Evolutionary conservation across 2,113 vertebrate species (phyloP).

Genomic region (Vulpes ferrilata): DNA sequence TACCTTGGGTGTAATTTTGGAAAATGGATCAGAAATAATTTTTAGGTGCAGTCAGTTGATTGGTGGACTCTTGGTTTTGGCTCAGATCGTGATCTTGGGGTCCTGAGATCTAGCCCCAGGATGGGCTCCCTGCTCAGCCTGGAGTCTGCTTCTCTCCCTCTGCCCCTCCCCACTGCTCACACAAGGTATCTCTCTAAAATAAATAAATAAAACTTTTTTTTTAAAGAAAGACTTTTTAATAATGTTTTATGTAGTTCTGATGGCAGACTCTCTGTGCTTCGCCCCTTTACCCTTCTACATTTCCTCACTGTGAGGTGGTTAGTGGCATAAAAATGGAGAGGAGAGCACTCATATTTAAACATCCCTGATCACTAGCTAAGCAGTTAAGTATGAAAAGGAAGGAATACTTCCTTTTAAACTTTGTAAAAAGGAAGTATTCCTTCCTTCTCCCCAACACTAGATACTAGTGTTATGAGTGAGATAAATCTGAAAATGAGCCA

Average conservation of each 20-base stretch:
- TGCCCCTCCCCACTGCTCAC: background rate
- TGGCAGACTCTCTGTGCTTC: background rate
- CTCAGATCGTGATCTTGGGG: background rate
- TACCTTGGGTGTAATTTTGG: background rate
- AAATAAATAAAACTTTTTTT: no score
- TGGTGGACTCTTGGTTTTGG: background rate
- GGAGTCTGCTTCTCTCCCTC: background rate
- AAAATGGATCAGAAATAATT: background rate
- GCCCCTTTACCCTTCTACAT: background rate
- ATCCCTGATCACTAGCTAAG: background rate
- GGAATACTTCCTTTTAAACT: background rate
- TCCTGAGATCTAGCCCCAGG: background rate
- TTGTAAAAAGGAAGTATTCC: background rate
- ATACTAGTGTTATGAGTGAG: background rate
- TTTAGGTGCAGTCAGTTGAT: background rate
- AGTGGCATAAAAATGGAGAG: background rate
- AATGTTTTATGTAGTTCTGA: background rate
- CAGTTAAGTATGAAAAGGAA: background rate
- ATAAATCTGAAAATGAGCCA: slow-evolving; percentile 17
- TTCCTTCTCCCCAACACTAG: background rate
- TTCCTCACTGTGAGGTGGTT: background rate
- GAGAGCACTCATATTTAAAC: background rate
- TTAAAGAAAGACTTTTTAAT: background rate
- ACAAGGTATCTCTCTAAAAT: background rate
- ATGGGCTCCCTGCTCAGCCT: background rate